These are phyloP conservation scores for Beroe forskalii DNA, from an alignment of 37 sponge, comb jelly and placozoan genomes.

Conservation along the genomic window DNA sequence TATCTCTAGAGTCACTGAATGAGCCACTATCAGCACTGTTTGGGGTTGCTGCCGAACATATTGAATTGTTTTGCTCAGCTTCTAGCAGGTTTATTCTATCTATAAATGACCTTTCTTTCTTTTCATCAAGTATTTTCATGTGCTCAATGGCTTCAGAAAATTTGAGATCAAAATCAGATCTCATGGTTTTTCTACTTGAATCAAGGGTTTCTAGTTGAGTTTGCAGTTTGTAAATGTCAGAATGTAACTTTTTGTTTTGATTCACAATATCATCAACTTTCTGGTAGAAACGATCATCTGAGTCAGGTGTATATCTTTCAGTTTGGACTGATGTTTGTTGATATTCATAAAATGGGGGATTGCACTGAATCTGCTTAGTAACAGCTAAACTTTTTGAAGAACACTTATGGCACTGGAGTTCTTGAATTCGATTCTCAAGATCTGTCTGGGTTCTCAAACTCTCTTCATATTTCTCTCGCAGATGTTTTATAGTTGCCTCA, in stretches of 20 bases:
- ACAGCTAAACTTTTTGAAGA: neutral
- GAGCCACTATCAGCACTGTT: slow-evolving; percentile 44
- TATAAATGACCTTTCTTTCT: slow-evolving; percentile 17
- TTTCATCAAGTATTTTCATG: neutral
- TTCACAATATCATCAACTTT: slow-evolving; percentile 28
- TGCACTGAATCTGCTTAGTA: neutral
- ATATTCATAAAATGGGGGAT: neutral
- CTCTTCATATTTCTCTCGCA: slow-evolving; percentile 34
- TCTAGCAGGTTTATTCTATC: slow-evolving; percentile 26
- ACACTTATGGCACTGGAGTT: neutral
- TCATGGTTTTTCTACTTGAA: slow-evolving; percentile 35
- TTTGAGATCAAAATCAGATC: slow-evolving; percentile 54
- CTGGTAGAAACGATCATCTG: slow-evolving; percentile 32
- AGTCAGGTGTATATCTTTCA: neutral
- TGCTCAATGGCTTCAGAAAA: slow-evolving; percentile 12
- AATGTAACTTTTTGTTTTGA: slow-evolving; percentile 35
- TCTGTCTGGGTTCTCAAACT: neutral
- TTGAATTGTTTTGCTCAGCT: neutral
- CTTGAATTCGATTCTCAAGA: neutral
- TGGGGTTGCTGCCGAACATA: neutral
- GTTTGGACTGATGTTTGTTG: neutral
- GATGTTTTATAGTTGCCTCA: slow-evolving; percentile 31
- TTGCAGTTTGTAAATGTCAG: slow-evolving; percentile 12
- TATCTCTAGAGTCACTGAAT: neutral
- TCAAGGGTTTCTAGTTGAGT: slow-evolving; percentile 15